Conservation (phyloP, 2,113 vertebrate species). For the Tricholaema leucomelas region DNA sequence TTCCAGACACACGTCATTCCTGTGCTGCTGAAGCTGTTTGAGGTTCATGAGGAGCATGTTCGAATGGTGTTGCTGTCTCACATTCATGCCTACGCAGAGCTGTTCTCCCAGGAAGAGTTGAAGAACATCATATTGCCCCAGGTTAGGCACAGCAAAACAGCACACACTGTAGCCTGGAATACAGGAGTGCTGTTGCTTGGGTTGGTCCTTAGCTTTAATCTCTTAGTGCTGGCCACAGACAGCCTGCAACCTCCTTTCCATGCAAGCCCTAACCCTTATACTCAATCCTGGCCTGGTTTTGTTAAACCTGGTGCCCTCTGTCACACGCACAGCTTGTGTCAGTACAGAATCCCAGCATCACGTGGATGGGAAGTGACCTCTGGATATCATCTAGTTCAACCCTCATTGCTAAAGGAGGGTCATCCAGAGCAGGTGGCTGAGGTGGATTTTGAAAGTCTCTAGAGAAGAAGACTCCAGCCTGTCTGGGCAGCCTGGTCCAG, state of each 20-base stretch:
- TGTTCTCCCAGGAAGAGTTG: slow-evolving; percentile 89
- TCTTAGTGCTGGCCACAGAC: background rate
- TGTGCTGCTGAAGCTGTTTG: slow-evolving; percentile 89
- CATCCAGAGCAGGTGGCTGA: too few species aligned
- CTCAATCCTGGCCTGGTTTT: background rate
- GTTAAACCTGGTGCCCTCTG: background rate
- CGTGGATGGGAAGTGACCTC: too few species aligned
- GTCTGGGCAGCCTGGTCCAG: too few species aligned
- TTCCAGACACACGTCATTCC: slow-evolving; percentile 90
- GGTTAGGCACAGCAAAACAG: slow-evolving; percentile 68
- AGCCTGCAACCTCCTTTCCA: background rate
- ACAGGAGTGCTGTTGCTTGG: background rate
- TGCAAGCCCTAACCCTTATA: background rate
- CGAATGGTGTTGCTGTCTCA: slow-evolving; percentile 89
- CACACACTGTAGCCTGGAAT: fast-evolving
- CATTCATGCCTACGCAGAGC: slow-evolving; percentile 88
- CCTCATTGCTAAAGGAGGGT: too few species aligned
- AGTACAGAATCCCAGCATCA: background rate
- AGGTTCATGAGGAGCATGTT: slow-evolving; percentile 93
- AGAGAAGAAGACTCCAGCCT: too few species aligned
- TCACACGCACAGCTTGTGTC: background rate
- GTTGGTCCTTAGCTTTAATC: background rate
- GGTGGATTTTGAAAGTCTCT: too few species aligned
- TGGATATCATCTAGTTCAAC: too few species aligned
- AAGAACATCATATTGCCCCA: slow-evolving; percentile 93